Evolutionary conservation across 2,797 vertebrate species (phyloP).

Genomic region (Eremophila alpestris): DNA sequence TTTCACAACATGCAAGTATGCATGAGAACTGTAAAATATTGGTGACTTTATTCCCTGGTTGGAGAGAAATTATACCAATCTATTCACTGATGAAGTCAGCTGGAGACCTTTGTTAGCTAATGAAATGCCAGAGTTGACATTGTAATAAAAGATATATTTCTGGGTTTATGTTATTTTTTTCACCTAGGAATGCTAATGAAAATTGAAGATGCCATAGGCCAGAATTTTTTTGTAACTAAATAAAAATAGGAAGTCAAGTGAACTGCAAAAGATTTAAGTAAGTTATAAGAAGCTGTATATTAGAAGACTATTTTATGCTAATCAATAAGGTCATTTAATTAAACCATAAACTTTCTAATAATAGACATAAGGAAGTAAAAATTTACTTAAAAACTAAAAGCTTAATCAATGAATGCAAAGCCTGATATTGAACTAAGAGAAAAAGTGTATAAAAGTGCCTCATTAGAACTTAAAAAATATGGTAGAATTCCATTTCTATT

Average conservation of each 20-base stretch:
- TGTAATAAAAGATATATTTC: neutral
- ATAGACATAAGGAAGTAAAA: neutral
- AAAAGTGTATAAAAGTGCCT: neutral
- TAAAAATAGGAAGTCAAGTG: neutral
- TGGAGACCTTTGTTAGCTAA: neutral
- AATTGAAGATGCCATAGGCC: neutral
- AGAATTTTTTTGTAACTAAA: neutral
- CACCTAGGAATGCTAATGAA: neutral
- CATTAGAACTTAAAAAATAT: neutral
- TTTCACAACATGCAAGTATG: neutral
- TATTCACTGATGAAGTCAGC: neutral
- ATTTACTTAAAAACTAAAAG: neutral
- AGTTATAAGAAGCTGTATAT: neutral
- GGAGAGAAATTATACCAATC: neutral
- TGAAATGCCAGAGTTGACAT: neutral
- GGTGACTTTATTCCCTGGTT: neutral
- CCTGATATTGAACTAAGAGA: neutral
- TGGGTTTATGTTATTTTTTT: neutral
- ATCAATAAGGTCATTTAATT: constrained; percentile 12
- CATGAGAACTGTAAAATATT: neutral
- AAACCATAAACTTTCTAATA: neutral
- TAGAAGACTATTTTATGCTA: neutral
- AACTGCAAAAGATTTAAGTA: neutral
- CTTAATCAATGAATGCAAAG: neutral
- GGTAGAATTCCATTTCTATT: neutral